Evolutionary conservation across 2,113 vertebrate genomes (phyloP).

Genomic region (Empidonax traillii): DNA sequence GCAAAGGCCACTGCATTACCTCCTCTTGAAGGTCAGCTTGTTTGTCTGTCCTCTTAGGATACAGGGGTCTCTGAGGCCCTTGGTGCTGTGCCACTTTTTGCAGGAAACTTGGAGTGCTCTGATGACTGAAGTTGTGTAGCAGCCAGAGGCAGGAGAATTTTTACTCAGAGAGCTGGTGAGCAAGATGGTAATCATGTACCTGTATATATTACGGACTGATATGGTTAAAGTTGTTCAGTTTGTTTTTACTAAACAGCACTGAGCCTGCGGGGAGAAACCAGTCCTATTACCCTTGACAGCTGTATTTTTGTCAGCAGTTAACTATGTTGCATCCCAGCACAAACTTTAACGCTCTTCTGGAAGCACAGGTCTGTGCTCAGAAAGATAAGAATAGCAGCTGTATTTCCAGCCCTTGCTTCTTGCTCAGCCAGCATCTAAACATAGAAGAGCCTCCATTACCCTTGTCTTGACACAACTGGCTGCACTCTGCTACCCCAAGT

Average conservation of each 20-base stretch:
- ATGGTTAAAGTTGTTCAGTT: not conserved
- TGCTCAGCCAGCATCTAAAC: not conserved
- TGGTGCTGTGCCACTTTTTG: not conserved
- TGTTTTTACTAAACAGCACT: not conserved
- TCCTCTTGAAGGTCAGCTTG: not conserved
- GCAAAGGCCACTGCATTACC: not conserved
- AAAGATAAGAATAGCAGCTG: not conserved
- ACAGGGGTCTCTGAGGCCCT: not conserved
- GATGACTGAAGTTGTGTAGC: not conserved
- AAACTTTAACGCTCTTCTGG: not conserved
- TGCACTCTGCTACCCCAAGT: not conserved
- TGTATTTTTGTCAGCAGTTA: not conserved
- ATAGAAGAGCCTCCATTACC: not conserved
- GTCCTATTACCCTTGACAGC: not conserved
- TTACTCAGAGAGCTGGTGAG: not conserved
- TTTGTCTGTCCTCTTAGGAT: not conserved
- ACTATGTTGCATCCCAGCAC: not conserved
- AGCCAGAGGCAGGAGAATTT: not conserved
- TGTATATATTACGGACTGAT: not conserved
- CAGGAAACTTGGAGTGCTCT: not conserved
- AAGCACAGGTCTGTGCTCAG: not conserved
- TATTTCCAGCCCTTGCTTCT: not conserved
- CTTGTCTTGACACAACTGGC: not conserved
- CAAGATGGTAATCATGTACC: not conserved
- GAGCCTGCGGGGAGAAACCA: not conserved